A percentile compares a stretch with the other conserved stretches of the same genome.
Evolutionary conservation across 2,113 vertebrate species (phyloP).

Genomic region (Pyrgilauda ruficollis): DNA sequence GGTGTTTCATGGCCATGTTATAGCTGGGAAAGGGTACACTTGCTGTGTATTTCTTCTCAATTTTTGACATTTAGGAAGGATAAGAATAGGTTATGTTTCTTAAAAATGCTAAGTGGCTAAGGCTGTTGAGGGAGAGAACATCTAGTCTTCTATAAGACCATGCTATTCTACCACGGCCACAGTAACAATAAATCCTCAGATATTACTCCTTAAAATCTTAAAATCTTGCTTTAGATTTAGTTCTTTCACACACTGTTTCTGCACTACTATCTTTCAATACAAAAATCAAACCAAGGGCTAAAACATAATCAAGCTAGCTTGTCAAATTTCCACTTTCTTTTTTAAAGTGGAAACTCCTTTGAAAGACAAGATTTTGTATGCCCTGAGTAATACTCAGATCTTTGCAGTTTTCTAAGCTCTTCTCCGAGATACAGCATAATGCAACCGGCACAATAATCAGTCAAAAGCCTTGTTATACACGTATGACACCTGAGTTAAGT

Average conservation of each 20-base stretch:
- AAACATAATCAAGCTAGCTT: not conserved
- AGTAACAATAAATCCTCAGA: not conserved
- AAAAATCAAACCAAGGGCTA: not conserved
- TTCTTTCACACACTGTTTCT: not conserved
- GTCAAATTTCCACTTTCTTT: not conserved
- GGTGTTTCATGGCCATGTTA: not conserved
- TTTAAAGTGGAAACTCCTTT: not conserved
- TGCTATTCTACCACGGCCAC: not conserved
- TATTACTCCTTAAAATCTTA: not conserved
- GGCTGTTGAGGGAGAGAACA: not conserved
- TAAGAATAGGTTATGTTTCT: not conserved
- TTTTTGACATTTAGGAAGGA: not conserved
- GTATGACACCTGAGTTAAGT: not conserved
- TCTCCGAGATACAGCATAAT: not conserved
- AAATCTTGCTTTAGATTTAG: not conserved
- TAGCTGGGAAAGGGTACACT: not conserved
- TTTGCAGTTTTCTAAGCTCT: not conserved
- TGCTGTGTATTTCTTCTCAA: not conserved
- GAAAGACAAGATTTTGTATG: not conserved
- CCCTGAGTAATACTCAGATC: not conserved
- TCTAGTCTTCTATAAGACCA: not conserved
- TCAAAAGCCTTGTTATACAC: not conserved
- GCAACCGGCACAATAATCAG: not conserved
- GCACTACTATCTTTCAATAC: not conserved
- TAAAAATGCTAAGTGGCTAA: not conserved